These are phyloP conservation scores for Halisarca cf. caerulea DNA, from an alignment of 37 sponge, comb jelly and placozoan genomes.

Conservation along the genomic window DNA sequence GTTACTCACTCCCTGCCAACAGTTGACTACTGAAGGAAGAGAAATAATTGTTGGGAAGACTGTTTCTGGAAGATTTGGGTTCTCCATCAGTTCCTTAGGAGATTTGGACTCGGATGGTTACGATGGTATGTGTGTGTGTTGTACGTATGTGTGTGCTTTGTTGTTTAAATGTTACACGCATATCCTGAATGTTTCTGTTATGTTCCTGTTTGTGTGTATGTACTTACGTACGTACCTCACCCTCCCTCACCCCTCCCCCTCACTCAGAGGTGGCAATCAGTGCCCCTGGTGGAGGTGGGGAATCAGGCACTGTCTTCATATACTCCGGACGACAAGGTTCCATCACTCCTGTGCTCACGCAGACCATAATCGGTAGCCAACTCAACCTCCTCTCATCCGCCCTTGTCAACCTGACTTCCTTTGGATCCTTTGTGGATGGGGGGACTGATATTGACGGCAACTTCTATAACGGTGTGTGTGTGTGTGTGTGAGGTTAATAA, in stretches of 20 bases:
- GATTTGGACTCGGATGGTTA: conserved; percentile 74
- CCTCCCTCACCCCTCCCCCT: no score
- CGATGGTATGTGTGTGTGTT: conserved; percentile 46
- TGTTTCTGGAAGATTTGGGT: conserved; percentile 64
- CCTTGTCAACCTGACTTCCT: conserved; percentile 24
- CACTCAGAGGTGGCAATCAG: conserved; percentile 81
- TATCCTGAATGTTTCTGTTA: not conserved
- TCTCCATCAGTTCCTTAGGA: conserved; percentile 73
- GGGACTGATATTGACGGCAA: conserved; percentile 71
- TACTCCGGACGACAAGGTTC: conserved; percentile 29
- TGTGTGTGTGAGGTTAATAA: not conserved
- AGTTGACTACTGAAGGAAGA: not conserved
- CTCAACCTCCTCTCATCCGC: not conserved
- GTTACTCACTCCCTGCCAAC: not conserved
- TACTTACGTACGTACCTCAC: no score
- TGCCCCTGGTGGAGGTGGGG: conserved; percentile 68
- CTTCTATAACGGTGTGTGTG: conserved; percentile 62
- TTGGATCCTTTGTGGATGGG: conserved; percentile 61
- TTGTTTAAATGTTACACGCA: not conserved
- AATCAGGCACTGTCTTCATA: conserved; percentile 74
- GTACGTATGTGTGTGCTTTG: not conserved
- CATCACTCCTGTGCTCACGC: not conserved
- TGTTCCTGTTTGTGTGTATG: not conserved
- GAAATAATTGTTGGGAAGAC: not conserved
- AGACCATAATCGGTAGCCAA: conserved; percentile 49